These are phyloP conservation scores for Saimiri boliviensis DNA, from an alignment of 2,113 vertebrate species.

Conservation along the genomic window DNA sequence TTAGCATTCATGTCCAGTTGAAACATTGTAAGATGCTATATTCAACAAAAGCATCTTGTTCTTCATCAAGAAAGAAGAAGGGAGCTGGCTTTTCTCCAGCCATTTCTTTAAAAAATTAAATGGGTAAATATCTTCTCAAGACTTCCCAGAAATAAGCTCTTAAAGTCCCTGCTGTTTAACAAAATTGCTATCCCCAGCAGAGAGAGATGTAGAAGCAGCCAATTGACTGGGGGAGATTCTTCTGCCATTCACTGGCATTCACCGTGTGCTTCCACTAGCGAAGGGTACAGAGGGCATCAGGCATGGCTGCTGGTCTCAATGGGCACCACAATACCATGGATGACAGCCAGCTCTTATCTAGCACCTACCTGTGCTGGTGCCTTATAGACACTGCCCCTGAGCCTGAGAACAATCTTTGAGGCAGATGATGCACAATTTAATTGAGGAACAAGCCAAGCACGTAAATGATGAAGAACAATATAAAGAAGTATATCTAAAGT, in stretches of 20 bases:
- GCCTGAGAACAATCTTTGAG: not conserved
- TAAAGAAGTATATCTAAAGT: not conserved
- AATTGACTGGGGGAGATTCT: not conserved
- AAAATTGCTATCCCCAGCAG: not conserved
- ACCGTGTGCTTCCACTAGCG: not conserved
- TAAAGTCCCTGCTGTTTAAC: not conserved
- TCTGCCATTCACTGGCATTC: not conserved
- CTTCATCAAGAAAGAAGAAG: slow-evolving; percentile 40
- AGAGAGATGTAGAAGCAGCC: not conserved
- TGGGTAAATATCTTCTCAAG: not conserved
- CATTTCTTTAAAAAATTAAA: not conserved
- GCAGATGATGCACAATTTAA: not conserved
- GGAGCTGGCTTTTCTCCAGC: not conserved
- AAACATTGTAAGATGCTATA: slow-evolving; percentile 20
- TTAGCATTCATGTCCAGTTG: slow-evolving; percentile 38
- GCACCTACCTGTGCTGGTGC: not conserved
- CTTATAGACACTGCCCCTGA: not conserved
- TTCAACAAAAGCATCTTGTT: slow-evolving; percentile 38
- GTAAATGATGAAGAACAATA: not conserved
- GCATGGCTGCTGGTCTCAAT: not conserved
- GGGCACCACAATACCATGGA: fast-evolving
- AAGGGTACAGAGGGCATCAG: not conserved
- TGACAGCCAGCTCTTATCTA: not conserved
- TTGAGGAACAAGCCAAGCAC: not conserved
- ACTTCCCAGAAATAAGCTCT: not conserved